Evolutionary conservation across 2,797 vertebrate species (phyloP).

Genomic region (Clamator glandarius): DNA sequence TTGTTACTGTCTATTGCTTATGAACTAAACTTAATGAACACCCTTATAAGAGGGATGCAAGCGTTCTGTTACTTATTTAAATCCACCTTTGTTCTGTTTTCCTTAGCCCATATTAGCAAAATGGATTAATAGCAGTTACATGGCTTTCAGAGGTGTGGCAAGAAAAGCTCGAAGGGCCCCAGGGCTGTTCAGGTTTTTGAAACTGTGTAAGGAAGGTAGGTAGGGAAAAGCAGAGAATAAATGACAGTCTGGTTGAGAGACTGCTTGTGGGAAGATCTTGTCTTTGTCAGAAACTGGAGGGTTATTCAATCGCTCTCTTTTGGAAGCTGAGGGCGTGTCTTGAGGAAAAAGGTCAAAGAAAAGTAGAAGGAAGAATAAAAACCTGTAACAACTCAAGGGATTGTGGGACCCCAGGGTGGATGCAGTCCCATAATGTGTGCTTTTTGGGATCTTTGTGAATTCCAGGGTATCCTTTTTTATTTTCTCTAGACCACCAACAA

Average conservation of each 20-base stretch:
- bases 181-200: not conserved
- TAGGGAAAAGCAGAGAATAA: constrained; percentile 16
- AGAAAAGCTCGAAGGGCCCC: not conserved
- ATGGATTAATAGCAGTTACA: not conserved
- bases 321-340: not conserved
- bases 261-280: constrained; percentile 38
- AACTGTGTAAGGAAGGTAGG: not conserved
- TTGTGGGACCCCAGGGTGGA: not conserved
- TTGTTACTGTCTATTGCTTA: not conserved
- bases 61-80: not conserved
- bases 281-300: constrained; percentile 47
- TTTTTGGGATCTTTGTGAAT: not conserved
- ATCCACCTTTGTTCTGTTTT: not conserved
- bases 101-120: not conserved
- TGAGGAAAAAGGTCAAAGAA: not conserved
- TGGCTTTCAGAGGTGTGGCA: not conserved
- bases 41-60: not conserved
- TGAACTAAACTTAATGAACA: not conserved
- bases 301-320: not conserved
- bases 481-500: not conserved
- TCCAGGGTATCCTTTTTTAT: not conserved
- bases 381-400: not conserved
- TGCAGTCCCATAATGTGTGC: not conserved
- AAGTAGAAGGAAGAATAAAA: not conserved
- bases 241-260: not conserved